Evolutionary conservation across 2,888 invertebrate species (phyloP).

Genomic region (Lasioglossum lativentre): DNA sequence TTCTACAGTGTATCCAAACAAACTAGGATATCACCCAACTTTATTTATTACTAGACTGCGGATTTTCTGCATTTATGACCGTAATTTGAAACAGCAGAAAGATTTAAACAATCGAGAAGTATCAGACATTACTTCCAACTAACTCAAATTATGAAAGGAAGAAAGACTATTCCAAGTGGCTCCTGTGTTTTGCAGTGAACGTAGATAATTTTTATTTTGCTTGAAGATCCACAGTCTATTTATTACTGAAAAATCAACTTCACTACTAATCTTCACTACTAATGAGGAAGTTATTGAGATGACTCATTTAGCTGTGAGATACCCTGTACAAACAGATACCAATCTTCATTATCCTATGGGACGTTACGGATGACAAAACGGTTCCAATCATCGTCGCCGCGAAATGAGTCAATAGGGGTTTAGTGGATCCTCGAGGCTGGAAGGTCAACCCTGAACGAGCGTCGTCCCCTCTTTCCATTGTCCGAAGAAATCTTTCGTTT

Average conservation of each 20-base stretch:
- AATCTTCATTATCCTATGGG: not conserved
- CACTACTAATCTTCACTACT: too few relatives aligned
- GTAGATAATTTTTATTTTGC: not conserved
- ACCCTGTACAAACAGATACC: not conserved
- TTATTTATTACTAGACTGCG: not conserved
- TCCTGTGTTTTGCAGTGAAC: not conserved
- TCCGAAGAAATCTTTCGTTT: conserved; percentile 38
- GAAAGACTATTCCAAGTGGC: too few relatives aligned
- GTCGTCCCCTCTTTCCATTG: not conserved
- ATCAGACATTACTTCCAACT: too few relatives aligned
- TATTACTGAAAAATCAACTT: not conserved
- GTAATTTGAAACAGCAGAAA: too few relatives aligned
- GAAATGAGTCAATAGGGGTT: too few relatives aligned
- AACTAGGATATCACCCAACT: not conserved
- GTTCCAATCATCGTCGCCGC: too few relatives aligned
- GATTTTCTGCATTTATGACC: too few relatives aligned
- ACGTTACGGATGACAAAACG: not conserved
- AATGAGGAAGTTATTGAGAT: not conserved
- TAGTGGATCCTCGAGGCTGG: conserved; percentile 8
- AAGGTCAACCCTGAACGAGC: conserved; percentile 48
- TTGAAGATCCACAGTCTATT: not conserved
- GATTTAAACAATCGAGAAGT: too few relatives aligned
- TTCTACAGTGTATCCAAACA: not conserved
- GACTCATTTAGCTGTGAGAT: not conserved
- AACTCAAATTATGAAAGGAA: too few relatives aligned